Evolutionary conservation across 2,113 vertebrate species (phyloP), one percentile per base, ranked within the genome.

Genomic region (Protomyctophum bolini): DNA sequence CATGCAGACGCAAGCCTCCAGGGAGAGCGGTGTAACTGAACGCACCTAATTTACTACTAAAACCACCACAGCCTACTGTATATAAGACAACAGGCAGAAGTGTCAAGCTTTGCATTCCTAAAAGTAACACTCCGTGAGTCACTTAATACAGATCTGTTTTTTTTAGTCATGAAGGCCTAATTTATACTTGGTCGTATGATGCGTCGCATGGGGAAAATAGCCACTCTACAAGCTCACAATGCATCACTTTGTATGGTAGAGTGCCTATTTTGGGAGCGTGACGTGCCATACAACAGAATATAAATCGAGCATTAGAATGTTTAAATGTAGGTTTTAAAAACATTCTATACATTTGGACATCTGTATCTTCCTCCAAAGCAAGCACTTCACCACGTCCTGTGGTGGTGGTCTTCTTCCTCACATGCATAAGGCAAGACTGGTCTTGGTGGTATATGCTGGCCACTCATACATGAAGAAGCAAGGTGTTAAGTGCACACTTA

Each of bases 1-100:
- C 90, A 92, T 92, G 91, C 91, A 90, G 79, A 92, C 58, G 56
- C 78, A 81, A 85, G 77, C 82, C 85, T 90, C 72, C 75, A 72
- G 76, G 75, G 79, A 74, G 73, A 86, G 87, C 69, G 28, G 80
- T 58, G 75, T 82, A 82, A 80, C 60, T 70, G 69, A 73, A 29
- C 49, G 73, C 33, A 21, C 61, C 70, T 72, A 48, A 10, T 62
- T 7, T 47, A 47, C 55, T 56, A 50, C 11, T 7, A 47, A 52
- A 50, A 66, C 73, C 68, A 64, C 33, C 63, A 74, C 55, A 76
- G 63, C 28, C 57, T 52, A 28, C 10, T 47, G 70, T 79, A 57
- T 72, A 47, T 60, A 60, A 84, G 72, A 74, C 72, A 73, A 68
- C 82, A 83, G 72, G 77, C 66, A 83, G 64, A 70, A 0, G 48